Base-by-base conservation (phyloP, 1,140 invertebrate genomes). In the Popillia japonica region DNA sequence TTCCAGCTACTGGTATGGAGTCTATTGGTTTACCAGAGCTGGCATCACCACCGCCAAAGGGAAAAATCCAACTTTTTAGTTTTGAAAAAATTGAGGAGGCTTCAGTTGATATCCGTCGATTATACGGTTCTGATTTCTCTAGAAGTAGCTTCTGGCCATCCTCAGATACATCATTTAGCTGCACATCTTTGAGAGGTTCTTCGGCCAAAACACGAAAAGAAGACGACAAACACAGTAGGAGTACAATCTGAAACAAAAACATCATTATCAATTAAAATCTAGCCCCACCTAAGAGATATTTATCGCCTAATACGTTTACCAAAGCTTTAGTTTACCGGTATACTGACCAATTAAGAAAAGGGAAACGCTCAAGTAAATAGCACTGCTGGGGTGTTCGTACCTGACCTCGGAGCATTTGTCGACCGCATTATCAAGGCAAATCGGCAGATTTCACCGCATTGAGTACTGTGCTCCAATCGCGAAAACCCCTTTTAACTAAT, bases 51-150 rank as follows among this genome's bases (percentile, higher is more conserved):
- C 42, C 64, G 40, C 75, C 77, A 48, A 82, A 82, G 22, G 82
- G 81, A 27, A 81, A 81, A 22, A 81, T 72, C 81, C 80, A 81
- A 27, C 78, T 82, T 6, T 75, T 68, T 20, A 83, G 41, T 76
- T 80, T 81, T n/a, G 80, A 79, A 6, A 83, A 61, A 34, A 83
- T 80, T 10, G 78, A 76, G 17, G 78, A 77, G 75, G 80, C 80
- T 72, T 80, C 68, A 14, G 11, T 78, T 55, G 40, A 34, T 48
- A 72, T 41, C 9, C 41, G 41, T 76, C 78, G 68, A 27, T 72
- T 41, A 34, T 80, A 79, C 17, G 79, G 78, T 40, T 77, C 27
- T 9, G 78, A 80, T 78, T 80, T 81, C 64, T 81, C 75, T 8
- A 82, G 77, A 11, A 79, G 40, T 11, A 80, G 27, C 48, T 79